Evolutionary conservation across 2,888 invertebrate genomes (phyloP), one percentile per base, ranked within the genome.

Genomic region (Abrostola triplasia): DNA sequence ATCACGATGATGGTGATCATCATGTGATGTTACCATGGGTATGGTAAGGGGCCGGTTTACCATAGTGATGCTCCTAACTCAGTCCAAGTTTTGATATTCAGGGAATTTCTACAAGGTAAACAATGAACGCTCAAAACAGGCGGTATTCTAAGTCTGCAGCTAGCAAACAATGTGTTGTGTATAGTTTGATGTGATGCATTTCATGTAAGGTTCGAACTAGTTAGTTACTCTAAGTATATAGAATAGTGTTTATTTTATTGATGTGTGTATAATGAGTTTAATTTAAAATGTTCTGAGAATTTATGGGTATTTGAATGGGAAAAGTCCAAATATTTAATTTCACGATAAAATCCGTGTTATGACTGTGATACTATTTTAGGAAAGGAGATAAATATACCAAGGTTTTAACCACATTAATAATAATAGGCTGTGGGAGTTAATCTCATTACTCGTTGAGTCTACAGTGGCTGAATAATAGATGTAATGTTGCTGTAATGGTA

Each of bases 321-420:
- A 24, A 9, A 9, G 13, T 47, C 5, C 24, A 24, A 47, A 24
- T 47, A 9, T 24, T 47, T 24, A 47, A 9, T 47, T 24, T 47
- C 44, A 24, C 13, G 44, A 47, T 47, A 10, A 47, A 47, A 47
- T 47, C 44, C 24, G 44, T 47, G 44, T 47, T 9, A 24, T 9
- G 13, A 24, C 44, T 47, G 44, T 47, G 44, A 47, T 47, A 47
- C 44, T 47, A 47, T 9, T 5, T 44, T 9, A 24, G 24, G 24
- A 47, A 24, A 24, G 24, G 24, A 24, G 24, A 24, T 24, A 24
- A 24, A 24, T 24, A 24, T 24, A 24, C 24, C 24, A 24, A 24
- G 24, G 8, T 47, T 47, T 47, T 0, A 47, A 47, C 44, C 44
- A 13, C 12, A 47, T 11, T 24, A 24, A 4, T 24, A 1, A 5